These are phyloP conservation scores for Heliocidaris erythrogramma DNA, from an alignment of 35 echinoderm and acorn worm genomes.

Conservation along the genomic window DNA sequence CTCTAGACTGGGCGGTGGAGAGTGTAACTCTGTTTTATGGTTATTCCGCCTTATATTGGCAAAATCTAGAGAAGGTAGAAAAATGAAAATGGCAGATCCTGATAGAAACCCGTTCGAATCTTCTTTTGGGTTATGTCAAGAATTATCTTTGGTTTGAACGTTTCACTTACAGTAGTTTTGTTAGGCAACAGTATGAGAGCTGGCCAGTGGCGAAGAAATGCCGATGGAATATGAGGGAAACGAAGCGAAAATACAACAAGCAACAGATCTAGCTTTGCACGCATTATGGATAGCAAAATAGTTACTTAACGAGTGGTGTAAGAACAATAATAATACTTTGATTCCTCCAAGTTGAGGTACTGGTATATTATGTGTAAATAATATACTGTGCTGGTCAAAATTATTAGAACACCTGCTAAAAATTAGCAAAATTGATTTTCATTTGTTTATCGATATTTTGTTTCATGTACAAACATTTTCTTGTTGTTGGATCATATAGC, in stretches of 20 bases:
- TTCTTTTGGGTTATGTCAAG: not conserved
- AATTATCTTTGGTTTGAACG: not conserved
- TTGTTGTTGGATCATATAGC: no score
- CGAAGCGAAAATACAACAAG: not conserved
- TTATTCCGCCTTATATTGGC: no score
- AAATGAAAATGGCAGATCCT: not conserved
- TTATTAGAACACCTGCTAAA: no score
- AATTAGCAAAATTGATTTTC: no score
- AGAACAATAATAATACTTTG: not conserved
- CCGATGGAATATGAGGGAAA: not conserved
- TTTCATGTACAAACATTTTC: no score
- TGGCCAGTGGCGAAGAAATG: not conserved
- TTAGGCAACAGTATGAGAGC: not conserved
- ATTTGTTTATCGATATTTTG: no score
- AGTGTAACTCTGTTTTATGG: no score
- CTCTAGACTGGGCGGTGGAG: no score
- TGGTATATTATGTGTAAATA: no score
- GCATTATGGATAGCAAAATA: not conserved
- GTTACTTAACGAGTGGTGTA: not conserved
- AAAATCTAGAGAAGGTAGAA: no score
- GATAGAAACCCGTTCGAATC: not conserved
- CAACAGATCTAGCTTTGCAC: not conserved
- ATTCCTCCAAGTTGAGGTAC: no score
- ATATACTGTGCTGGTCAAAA: no score
- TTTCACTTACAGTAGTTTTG: not conserved